Percentiles rank a stretch among this genome's conserved stretches.
Conservation (phyloP, 2,113 vertebrate genomes). For the Petaurus breviceps region DNA sequence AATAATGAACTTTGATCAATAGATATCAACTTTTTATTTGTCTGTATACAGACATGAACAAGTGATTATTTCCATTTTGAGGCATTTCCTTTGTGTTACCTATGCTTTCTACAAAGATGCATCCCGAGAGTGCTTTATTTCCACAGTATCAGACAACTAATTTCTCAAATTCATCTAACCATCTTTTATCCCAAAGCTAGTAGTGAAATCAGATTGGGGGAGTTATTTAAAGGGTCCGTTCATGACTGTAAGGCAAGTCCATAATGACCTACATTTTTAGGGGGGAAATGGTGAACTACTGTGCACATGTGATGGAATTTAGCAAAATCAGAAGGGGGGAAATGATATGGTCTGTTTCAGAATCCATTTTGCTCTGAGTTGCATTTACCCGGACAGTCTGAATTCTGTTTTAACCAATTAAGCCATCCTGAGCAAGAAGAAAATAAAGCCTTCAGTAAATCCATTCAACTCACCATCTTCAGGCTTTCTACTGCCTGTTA, state of each 20-base stretch:
- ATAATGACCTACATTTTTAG: background rate
- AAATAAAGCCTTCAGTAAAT: slow-evolving; percentile 70
- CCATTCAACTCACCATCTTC: slow-evolving; percentile 61
- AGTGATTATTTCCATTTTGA: slow-evolving; percentile 13
- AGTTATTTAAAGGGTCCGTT: slow-evolving; percentile 30
- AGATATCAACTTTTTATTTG: slow-evolving; percentile 42
- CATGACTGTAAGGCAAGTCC: background rate
- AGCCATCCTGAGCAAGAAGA: slow-evolving; percentile 63
- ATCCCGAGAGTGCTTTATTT: background rate
- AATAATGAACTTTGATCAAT: slow-evolving; percentile 57
- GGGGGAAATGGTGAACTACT: background rate
- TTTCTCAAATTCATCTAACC: background rate
- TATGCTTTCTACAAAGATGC: background rate
- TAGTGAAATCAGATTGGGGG: slow-evolving; percentile 45
- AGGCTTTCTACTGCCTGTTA: slow-evolving; percentile 58
- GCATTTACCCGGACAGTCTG: slow-evolving; percentile 42
- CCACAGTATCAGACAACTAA: background rate
- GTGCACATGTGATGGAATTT: slow-evolving; percentile 20
- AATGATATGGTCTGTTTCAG: slow-evolving; percentile 7
- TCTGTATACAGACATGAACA: slow-evolving; percentile 17
- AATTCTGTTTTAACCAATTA: slow-evolving; percentile 76
- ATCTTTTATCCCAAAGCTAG: slow-evolving; percentile 12
- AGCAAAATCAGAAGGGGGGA: background rate
- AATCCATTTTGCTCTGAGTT: slow-evolving; percentile 31
- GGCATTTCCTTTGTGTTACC: background rate